Percentiles rank a stretch among this genome's conserved stretches.
Conservation (phyloP, 2,888 invertebrate species). For the Erebia epiphron region DNA sequence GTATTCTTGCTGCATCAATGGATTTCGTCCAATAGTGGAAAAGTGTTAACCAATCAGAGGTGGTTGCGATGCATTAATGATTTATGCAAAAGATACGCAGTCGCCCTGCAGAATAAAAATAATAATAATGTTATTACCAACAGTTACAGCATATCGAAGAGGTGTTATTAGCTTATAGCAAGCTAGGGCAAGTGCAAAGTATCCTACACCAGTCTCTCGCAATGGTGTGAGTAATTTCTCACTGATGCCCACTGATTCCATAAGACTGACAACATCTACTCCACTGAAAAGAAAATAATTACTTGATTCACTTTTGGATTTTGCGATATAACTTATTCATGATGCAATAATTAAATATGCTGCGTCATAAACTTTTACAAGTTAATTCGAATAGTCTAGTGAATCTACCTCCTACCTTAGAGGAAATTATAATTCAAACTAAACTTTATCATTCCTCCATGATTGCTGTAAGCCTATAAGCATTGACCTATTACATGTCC, state of each 20-base stretch:
- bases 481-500: too few species aligned
- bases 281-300: constrained; percentile 85
- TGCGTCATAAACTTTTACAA: too few species aligned
- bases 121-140: constrained; percentile 81
- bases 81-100: too few species aligned
- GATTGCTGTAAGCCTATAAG: too few species aligned
- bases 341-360: neutral
- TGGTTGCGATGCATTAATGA: too few species aligned
- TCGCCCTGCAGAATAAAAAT: neutral
- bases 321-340: neutral
- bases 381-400: too few species aligned
- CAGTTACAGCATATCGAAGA: constrained; percentile 94
- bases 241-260: constrained; percentile 90
- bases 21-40: too few species aligned
- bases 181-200: constrained; percentile 94
- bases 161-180: constrained; percentile 97
- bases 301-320: neutral
- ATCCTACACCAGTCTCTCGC: constrained; percentile 91
- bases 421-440: too few species aligned
- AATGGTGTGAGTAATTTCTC: constrained; percentile 90
- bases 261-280: constrained; percentile 91
- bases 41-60: too few species aligned
- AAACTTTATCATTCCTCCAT: too few species aligned
- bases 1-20: too few species aligned
- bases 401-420: too few species aligned